Conservation (phyloP, 2,797 vertebrate genomes). For the Cossypha niveicapilla region DNA sequence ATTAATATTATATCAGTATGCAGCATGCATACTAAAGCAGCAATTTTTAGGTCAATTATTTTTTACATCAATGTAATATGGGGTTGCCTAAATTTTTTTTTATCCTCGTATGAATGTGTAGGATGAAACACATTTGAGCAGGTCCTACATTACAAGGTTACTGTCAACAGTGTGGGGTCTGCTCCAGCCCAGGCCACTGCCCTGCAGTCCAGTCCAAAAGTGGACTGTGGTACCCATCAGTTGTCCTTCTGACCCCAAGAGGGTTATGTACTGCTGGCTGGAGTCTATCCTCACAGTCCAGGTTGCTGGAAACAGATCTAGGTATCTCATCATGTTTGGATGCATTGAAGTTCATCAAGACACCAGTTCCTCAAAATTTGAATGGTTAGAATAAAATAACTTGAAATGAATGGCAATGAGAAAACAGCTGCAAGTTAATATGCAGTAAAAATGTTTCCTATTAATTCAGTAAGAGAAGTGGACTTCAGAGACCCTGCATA, state of each 20-base stretch:
- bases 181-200: background rate
- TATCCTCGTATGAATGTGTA: background rate
- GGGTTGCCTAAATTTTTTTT: background rate
- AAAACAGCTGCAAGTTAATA: slow-evolving; percentile 5
- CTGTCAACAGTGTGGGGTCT: background rate
- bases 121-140: background rate
- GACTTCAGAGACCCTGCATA: background rate
- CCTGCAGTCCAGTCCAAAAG: background rate
- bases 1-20: background rate
- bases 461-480: background rate
- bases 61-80: background rate
- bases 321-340: background rate
- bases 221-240: background rate
- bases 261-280: no score
- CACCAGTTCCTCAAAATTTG: background rate
- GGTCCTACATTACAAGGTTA: background rate
- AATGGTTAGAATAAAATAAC: background rate
- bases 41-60: background rate
- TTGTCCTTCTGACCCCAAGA: background rate
- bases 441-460: background rate
- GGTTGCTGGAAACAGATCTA: background rate
- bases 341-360: background rate
- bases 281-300: background rate
- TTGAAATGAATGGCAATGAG: background rate
- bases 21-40: background rate